Evolutionary conservation across 2,113 vertebrate genomes (phyloP).

Genomic region (Bolborhynchus lineola): DNA sequence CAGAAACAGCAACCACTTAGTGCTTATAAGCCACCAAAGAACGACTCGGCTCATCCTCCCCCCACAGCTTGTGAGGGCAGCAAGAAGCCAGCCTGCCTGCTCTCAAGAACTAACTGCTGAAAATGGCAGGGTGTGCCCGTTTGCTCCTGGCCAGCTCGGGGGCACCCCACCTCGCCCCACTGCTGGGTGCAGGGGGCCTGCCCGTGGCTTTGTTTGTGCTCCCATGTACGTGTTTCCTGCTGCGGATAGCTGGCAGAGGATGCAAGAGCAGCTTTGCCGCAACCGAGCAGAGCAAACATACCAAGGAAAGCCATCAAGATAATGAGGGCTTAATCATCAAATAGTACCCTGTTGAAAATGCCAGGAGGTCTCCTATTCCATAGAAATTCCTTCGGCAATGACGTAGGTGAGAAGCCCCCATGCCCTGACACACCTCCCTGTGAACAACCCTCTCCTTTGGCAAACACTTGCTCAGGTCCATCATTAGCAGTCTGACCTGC

Average conservation of each 20-base stretch:
- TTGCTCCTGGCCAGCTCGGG: neutral
- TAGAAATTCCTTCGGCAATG: neutral
- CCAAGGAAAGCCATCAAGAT: neutral
- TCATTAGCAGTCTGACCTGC: neutral
- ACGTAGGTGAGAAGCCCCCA: neutral
- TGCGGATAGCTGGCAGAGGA: neutral
- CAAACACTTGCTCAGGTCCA: neutral
- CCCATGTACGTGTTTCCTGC: neutral
- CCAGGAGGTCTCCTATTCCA: neutral
- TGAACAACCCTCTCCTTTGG: neutral
- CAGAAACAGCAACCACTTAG: neutral
- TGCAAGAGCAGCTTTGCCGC: neutral
- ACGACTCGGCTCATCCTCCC: rapidly evolving
- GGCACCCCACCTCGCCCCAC: neutral
- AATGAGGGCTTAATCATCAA: constrained; percentile 10
- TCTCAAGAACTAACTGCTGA: neutral
- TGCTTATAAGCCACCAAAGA: neutral
- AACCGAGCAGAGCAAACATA: constrained; percentile 7
- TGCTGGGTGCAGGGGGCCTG: neutral
- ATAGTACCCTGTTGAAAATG: neutral
- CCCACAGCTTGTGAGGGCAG: rapidly evolving
- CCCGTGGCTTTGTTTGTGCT: neutral
- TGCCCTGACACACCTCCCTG: neutral
- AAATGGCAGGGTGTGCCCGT: rapidly evolving
- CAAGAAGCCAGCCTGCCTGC: neutral